These are phyloP conservation scores for Crotalus horridus DNA, from an alignment of 2,113 vertebrate species.

Conservation along the genomic window DNA sequence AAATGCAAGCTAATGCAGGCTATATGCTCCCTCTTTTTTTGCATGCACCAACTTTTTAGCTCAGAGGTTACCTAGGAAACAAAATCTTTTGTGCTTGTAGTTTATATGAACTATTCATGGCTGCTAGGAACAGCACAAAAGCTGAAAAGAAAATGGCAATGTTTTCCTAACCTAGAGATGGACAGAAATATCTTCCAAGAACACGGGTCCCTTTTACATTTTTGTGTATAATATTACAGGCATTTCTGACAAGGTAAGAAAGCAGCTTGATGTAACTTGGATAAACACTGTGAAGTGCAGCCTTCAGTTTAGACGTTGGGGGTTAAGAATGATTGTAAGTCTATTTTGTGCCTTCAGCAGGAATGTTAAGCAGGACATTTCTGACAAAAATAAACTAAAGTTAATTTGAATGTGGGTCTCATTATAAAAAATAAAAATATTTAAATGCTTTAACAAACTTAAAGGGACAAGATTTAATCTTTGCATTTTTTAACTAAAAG, in stretches of 20 bases:
- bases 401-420: slow-evolving; percentile 32
- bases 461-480: too few species aligned
- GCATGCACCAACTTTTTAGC: slow-evolving; percentile 68
- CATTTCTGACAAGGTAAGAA: slow-evolving; percentile 66
- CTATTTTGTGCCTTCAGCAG: slow-evolving; percentile 22
- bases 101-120: slow-evolving; percentile 84
- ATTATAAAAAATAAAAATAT: slow-evolving; percentile 7
- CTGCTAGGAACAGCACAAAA: slow-evolving; percentile 80
- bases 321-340: slow-evolving; percentile 38
- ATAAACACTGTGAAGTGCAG: slow-evolving; percentile 34
- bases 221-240: slow-evolving; percentile 55
- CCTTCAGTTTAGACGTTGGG: slow-evolving; percentile 30
- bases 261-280: slow-evolving; percentile 37
- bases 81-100: slow-evolving; percentile 83
- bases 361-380: slow-evolving; percentile 29
- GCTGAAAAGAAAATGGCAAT: slow-evolving; percentile 70
- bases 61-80: slow-evolving; percentile 87
- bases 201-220: slow-evolving; percentile 25
- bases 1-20: slow-evolving; percentile 59
- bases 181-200: slow-evolving; percentile 53
- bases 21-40: slow-evolving; percentile 34
- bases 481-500: slow-evolving; percentile 2
- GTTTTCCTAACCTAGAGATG: slow-evolving; percentile 65
- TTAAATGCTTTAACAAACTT: slow-evolving; percentile 10
- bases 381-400: slow-evolving; percentile 40